phyloP scores from a whole-genome alignment of 2,888 invertebrate genomes.

The Rambutsinella grinnellia region DNA sequence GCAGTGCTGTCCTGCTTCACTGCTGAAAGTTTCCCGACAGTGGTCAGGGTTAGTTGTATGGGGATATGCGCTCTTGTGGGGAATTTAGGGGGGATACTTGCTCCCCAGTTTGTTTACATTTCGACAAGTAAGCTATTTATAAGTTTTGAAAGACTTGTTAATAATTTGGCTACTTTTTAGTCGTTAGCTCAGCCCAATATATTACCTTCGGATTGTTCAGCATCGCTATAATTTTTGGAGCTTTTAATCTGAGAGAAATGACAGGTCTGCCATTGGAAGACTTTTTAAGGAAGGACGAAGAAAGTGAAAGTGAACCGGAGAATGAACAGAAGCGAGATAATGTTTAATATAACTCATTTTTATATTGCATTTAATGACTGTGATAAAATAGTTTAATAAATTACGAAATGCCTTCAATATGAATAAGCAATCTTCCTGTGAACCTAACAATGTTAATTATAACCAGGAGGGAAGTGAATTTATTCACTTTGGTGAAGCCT shows the following conservation, averaged over 20 bases:
- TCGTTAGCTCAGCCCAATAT: conserved; percentile 47
- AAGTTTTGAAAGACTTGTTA: too few species aligned
- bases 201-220: conserved; percentile 49
- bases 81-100: conserved; percentile 58
- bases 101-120: conserved; percentile 57
- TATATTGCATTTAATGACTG: background rate
- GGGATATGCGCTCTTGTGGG: conserved; percentile 58
- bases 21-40: conserved; percentile 58
- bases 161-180: conserved; percentile 36
- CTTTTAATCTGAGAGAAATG: conserved; percentile 47
- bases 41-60: conserved; percentile 50
- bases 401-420: too few species aligned
- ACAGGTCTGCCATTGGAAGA: conserved; percentile 55
- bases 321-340: background rate
- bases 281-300: conserved; percentile 10
- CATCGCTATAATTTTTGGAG: conserved; percentile 19
- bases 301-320: background rate
- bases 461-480: conserved; percentile 18
- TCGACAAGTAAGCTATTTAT: conserved; percentile 63
- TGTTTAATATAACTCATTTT: background rate
- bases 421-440: conserved; percentile 26
- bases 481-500: conserved; percentile 1
- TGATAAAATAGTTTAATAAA: background rate
- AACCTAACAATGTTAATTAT: conserved; percentile 19
- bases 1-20: conserved; percentile 58